These are phyloP conservation scores for Lithodes maja DNA, from an alignment of 2,888 invertebrate genomes.

Conservation along the genomic window DNA sequence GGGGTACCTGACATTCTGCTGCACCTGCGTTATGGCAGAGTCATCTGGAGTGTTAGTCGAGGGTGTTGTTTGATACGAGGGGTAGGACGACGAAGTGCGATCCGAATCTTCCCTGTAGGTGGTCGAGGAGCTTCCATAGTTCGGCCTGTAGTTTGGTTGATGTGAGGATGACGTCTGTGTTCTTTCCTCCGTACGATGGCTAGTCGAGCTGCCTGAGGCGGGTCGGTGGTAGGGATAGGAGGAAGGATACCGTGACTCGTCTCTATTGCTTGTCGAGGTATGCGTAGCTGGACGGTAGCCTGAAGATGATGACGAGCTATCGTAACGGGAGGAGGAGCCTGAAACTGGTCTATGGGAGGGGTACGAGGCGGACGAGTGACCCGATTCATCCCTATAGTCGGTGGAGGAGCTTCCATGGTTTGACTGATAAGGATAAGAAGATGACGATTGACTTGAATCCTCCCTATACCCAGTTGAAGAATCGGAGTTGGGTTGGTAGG, in stretches of 20 bases:
- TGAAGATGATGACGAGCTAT: neutral
- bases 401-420: slow-evolving; percentile 4
- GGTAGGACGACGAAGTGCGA: neutral
- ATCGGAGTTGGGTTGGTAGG: neutral
- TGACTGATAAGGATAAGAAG: slow-evolving; percentile 7
- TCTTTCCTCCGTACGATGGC: neutral
- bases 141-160: slow-evolving; percentile 13
- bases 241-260: neutral
- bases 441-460: neutral
- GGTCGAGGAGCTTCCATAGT: slow-evolving; percentile 5
- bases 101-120: neutral
- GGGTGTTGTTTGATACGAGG: neutral
- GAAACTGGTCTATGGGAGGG: slow-evolving; percentile 5
- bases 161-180: neutral
- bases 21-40: neutral
- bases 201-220: slow-evolving; percentile 1
- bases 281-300: too few relatives aligned
- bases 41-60: neutral
- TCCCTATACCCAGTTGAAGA: neutral
- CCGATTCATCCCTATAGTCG: slow-evolving; percentile 5
- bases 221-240: slow-evolving; percentile 3
- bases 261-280: too few relatives aligned
- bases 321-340: slow-evolving; percentile 6
- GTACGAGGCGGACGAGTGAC: slow-evolving; percentile 7
- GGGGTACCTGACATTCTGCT: slow-evolving; percentile 8